These are phyloP conservation scores for Trichacis sp. DNA, from an alignment of 2,888 invertebrate species.

Conservation along the genomic window DNA sequence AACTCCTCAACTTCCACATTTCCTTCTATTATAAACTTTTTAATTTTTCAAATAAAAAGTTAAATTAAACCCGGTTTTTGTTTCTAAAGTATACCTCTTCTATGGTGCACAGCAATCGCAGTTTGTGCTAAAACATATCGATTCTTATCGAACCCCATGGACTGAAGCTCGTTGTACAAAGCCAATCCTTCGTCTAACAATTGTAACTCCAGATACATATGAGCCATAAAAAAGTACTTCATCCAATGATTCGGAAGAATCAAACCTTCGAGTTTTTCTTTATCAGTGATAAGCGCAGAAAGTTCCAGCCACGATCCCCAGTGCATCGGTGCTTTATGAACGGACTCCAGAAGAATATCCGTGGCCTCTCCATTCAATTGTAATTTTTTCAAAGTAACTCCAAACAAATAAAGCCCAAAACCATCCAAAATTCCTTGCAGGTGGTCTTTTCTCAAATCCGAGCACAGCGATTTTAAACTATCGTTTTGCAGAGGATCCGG, in stretches of 20 bases:
- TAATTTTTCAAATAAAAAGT: too few species aligned
- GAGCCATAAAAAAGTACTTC: constrained; percentile 90
- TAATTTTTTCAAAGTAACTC: constrained; percentile 84
- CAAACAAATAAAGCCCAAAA: constrained; percentile 89
- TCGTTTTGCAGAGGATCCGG: constrained; percentile 72
- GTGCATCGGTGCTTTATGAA: constrained; percentile 83
- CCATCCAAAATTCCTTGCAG: constrained; percentile 81
- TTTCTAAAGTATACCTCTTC: too few species aligned
- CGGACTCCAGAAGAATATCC: constrained; percentile 82
- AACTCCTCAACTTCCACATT: too few species aligned
- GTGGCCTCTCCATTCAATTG: constrained; percentile 84
- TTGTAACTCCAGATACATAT: constrained; percentile 90
- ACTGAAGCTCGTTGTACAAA: constrained; percentile 81
- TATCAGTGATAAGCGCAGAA: constrained; percentile 85
- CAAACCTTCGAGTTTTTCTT: constrained; percentile 78
- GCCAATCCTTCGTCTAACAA: constrained; percentile 90
- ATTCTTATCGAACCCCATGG: constrained; percentile 87
- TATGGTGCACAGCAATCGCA: constrained; percentile 92
- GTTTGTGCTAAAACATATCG: constrained; percentile 92
- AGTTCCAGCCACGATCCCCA: constrained; percentile 98
- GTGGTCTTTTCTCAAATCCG: constrained; percentile 73
- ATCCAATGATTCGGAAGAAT: constrained; percentile 92
- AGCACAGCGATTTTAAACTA: constrained; percentile 72
- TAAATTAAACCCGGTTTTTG: too few species aligned
- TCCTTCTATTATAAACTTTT: too few species aligned